Evolutionary conservation across 1,140 invertebrate genomes (phyloP), one percentile per base, ranked within the genome.

Genomic region (Drosophila tani): DNA sequence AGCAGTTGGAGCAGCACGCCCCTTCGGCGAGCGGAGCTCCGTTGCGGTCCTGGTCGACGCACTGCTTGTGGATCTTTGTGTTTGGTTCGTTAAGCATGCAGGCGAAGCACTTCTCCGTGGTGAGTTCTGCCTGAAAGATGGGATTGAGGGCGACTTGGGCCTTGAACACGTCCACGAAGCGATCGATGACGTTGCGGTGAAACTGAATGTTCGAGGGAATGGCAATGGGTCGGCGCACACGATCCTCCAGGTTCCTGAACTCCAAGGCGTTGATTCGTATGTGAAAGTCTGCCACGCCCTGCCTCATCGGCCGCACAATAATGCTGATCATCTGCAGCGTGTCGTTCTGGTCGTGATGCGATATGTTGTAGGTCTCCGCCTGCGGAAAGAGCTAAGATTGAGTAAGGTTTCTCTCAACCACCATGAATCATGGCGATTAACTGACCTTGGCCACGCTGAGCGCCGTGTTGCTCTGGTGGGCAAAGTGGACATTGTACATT

Each of bases 161-260:
- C 83, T 95, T 96, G 86, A 98, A 98, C 2, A 96, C 96, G 69
- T 96, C 96, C 15, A 98, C 94, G 93, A 98, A 98, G 81, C 96
- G 94, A 80, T 98, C 98, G 47, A 97, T 95, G 1, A 98, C 93
- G 8, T 95, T 96, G 74, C 96, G 96, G 83, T 97, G 95, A 70
- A 98, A 96, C 17, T 95, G 95, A 55, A 98, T 95, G 91, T 97
- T 95, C 19, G 96, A 94, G 8, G 96, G 94, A 86, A 98, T 96
- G 8, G 94, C 93, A 43, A 98, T 96, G 0, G 96, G 95, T 6
- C 95, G 93, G n/a, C 94, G 93, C 3, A 98, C 93, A 86, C 96
- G 95, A 46, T 96, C 96, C 93, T 97, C 96, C 12, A 98, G 91
- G 83, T 97, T 96, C 82, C 95, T 95, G 82, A 97, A 96, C 68